Conservation (phyloP, 2,888 invertebrate genomes). For the Lacanobia oleracea region DNA sequence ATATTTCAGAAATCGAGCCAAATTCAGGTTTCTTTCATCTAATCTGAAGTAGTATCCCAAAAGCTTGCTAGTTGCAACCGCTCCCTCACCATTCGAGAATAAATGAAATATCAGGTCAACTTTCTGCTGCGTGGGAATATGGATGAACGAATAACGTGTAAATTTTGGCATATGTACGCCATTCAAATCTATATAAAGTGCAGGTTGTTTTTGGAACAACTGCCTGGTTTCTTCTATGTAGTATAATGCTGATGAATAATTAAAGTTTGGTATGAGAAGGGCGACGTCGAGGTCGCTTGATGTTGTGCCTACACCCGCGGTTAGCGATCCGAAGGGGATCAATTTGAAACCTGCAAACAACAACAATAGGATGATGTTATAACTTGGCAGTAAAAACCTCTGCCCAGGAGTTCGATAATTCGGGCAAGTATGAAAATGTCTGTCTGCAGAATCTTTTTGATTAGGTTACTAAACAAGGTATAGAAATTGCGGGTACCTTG, state of each 20-base stretch:
- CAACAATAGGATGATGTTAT: background rate
- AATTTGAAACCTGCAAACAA: slow-evolving; percentile 7
- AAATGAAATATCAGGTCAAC: slow-evolving; percentile 1
- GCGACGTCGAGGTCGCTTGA: slow-evolving; percentile 4
- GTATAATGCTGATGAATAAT: background rate
- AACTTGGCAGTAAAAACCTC: background rate
- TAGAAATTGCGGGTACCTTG: background rate
- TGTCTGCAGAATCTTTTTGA: background rate
- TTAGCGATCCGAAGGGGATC: slow-evolving; percentile 5
- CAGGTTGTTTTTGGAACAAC: background rate
- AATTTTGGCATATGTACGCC: background rate
- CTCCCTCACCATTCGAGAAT: background rate
- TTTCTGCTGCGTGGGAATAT: slow-evolving; percentile 2
- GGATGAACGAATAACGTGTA: background rate
- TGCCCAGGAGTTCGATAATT: background rate
- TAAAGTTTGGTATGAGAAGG: background rate
- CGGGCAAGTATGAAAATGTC: background rate
- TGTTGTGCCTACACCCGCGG: background rate
- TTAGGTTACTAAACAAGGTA: background rate
- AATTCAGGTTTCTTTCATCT: background rate
- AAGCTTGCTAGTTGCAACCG: background rate
- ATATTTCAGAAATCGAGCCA: slow-evolving; percentile 1
- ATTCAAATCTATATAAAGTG: background rate
- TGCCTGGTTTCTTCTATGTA: background rate
- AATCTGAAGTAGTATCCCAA: background rate